A percentile compares a stretch with the other conserved stretches of the same genome.
Conservation (phyloP, 2,113 vertebrate genomes). For the Collichthys lucidus region DNA sequence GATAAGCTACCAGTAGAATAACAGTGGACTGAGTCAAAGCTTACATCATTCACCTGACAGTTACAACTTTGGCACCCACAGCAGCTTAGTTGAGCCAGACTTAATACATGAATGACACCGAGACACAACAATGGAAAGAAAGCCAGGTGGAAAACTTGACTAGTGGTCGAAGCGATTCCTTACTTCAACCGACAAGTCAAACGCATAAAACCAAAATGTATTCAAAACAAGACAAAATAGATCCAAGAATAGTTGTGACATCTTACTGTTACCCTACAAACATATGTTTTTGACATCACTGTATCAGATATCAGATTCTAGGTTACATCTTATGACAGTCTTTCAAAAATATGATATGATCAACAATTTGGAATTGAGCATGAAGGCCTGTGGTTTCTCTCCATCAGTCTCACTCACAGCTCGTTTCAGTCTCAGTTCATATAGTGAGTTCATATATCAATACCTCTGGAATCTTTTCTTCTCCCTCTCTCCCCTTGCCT, state of each 20-base stretch:
- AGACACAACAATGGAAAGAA: constrained; percentile 46
- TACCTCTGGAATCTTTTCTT: constrained; percentile 65
- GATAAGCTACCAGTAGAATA: constrained; percentile 37
- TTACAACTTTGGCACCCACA: background rate
- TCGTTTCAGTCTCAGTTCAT: constrained; percentile 44
- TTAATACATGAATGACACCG: constrained; percentile 41
- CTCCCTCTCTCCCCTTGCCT: constrained; percentile 25
- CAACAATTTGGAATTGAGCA: constrained; percentile 40
- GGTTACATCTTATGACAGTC: constrained; percentile 18
- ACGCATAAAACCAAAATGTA: background rate
- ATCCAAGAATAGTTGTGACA: constrained; percentile 6
- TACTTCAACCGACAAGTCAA: background rate
- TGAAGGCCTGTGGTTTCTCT: constrained; percentile 16
- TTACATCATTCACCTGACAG: constrained; percentile 30
- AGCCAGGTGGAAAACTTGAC: constrained; percentile 55
- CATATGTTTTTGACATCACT: background rate
- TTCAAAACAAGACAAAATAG: background rate
- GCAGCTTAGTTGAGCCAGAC: constrained; percentile 21
- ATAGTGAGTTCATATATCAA: constrained; percentile 65
- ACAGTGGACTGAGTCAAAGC: constrained; percentile 14
- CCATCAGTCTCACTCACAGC: constrained; percentile 19
- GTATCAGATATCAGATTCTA: constrained; percentile 18
- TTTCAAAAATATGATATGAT: constrained; percentile 42
- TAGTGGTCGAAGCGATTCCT: constrained; percentile 13
- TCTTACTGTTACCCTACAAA: constrained; percentile 5